Base-by-base conservation (phyloP, 2,113 vertebrate genomes). In the Onychorhynchus coronatus region DNA sequence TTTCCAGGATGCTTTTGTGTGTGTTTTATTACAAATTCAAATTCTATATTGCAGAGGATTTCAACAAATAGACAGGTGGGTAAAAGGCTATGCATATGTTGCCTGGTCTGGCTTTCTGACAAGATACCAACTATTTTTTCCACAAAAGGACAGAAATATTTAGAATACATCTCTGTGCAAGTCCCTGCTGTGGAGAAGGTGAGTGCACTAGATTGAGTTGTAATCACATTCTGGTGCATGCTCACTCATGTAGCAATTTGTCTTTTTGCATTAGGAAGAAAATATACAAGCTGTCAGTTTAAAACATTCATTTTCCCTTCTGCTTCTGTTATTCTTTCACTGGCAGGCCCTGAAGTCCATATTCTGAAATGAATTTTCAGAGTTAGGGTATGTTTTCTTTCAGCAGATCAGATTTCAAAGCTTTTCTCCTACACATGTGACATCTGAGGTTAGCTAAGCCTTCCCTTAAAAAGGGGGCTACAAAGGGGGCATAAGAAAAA, bases 261-360 rank as follows among this genome's bases (percentile, higher is more conserved):
- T 77, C 66, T 91, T 89, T 83, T 80, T 73, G 63, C 70, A 85
- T 73, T 84, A 95, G 58, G 72, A 87, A 78, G 78, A 85, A 94
- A 96, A 88, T 78, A 77, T 4, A 70, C 24, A 88, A 55, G 49
- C 33, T 91, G 76, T 90, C 79, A 58, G 55, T 77, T 85, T 90
- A 91, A 97, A 96, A 90, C 77, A 33, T 39, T n/a, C 11, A 10
- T 88, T 95, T 95, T 93, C 53, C 78, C 62, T 93, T 83, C 89
- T 96, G 47, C 41, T 93, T 81, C 78, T 95, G 62, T 95, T 94
- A 65, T 66, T 96, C 85, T 90, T 96, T 86, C 31, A 21, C 52
- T 62, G 46, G 12, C 46, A 84, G 75, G 28, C 73, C 1, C 4
- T 74, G 35, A 71, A 79, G 39, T 62, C 76, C 35, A 19, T 61